These are phyloP conservation scores for Caranx ignobilis DNA, from an alignment of 2,113 vertebrate species.

Conservation along the genomic window DNA sequence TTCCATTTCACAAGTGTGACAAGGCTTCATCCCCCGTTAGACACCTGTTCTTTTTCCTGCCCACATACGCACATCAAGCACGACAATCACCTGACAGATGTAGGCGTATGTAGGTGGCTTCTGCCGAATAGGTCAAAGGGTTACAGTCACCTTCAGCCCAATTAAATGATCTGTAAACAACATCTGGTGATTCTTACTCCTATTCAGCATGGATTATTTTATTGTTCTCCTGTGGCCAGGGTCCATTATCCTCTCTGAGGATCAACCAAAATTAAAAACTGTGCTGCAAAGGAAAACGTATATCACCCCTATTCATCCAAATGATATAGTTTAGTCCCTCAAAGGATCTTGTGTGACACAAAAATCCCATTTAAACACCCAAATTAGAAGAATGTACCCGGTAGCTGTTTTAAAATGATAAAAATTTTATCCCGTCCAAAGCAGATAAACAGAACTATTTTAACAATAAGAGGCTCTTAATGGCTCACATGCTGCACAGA, in stretches of 20 bases:
- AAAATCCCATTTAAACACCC: neutral
- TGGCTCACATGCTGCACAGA: neutral
- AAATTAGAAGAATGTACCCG: neutral
- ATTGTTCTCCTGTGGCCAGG: conserved; percentile 18
- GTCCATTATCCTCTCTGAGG: conserved; percentile 1
- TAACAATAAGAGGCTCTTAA: neutral
- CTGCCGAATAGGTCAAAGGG: conserved; percentile 61
- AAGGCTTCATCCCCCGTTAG: conserved; percentile 35
- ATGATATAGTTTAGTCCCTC: conserved; percentile 2
- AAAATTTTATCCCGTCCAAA: conserved; percentile 6
- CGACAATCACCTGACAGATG: conserved; percentile 35
- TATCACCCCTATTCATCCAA: neutral
- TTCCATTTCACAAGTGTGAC: conserved; percentile 74
- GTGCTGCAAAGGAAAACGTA: conserved; percentile 16
- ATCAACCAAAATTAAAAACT: conserved; percentile 2
- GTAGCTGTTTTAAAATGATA: neutral
- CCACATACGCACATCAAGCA: conserved; percentile 21
- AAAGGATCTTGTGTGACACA: neutral
- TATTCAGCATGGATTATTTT: conserved; percentile 45
- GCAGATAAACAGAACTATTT: conserved; percentile 19
- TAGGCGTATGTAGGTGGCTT: conserved; percentile 14
- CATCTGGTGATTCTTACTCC: conserved; percentile 18
- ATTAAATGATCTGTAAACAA: conserved; percentile 47
- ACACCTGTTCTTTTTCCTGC: conserved; percentile 57
- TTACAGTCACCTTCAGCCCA: conserved; percentile 66